Evolutionary conservation across 2,888 invertebrate genomes (phyloP), one percentile per base, ranked within the genome.

Genomic region (Pristionchus mayeri): DNA sequence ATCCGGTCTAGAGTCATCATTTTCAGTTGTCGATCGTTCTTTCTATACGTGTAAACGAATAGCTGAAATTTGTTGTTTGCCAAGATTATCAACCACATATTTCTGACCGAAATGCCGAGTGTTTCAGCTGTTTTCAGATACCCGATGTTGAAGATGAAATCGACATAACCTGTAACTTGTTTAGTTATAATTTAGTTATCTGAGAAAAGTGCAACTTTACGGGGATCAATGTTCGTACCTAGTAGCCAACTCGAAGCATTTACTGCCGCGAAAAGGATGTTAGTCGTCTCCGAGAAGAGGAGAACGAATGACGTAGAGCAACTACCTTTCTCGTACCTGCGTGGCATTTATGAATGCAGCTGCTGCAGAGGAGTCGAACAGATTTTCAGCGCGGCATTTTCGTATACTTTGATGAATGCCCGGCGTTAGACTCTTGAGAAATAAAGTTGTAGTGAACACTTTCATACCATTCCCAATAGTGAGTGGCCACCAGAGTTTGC

Each of bases 181-280:
- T 30, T 63, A 44, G 7, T 30, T 16, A 9, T 16, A 34, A 24
- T 27, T 9, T 3, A 9, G 54, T 13, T 16, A 13, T 7, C 9
- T n/a, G n/a, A n/a, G n/a, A n/a, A n/a, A n/a, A 16, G 34, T 16
- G 4, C n/a, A n/a, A n/a, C n/a, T n/a, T n/a, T n/a, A n/a, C n/a
- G n/a, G n/a, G n/a, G n/a, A n/a, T n/a, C n/a, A n/a, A n/a, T 37
- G 3, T 54, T 7, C 63, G 27, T 34, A 63, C 63, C 63, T 0
- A 63, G 63, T 34, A 63, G 18, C 63, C 71, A 71, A 71, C 37
- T 40, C 11, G 37, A 44, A n/a, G 71, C 71, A 44, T 24, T 71
- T 1, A 44, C 24, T 2, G 71, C 16, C 21, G 71, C 44, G 37
- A 40, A 24, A 71, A 71, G 21, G n/a, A 44, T 44, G 30, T 71